phyloP scores from a whole-genome alignment of 2,797 vertebrate species.

The Scarus forsteni region DNA sequence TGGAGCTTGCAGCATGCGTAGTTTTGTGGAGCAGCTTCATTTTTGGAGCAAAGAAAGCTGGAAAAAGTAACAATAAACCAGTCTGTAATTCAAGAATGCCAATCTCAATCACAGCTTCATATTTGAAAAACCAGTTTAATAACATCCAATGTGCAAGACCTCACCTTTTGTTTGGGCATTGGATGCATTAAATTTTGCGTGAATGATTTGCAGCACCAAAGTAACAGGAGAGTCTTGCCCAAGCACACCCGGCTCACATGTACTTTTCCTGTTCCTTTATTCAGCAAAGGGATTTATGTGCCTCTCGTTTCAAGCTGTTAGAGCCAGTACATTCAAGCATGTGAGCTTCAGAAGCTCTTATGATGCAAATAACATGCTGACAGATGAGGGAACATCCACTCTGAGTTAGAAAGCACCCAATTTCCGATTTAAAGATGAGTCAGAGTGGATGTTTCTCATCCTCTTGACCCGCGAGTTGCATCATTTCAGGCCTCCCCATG shows the following conservation, averaged over 20 bases:
- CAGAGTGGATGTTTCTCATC: conserved; percentile 66
- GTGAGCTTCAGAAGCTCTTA: conserved; percentile 67
- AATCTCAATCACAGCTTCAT: conserved; percentile 40
- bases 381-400: conserved; percentile 66
- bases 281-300: conserved; percentile 38
- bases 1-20: conserved; percentile 24
- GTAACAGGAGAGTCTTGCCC: conserved; percentile 45
- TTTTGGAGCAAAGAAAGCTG: conserved; percentile 38
- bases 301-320: conserved; percentile 60
- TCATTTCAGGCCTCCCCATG: conserved; percentile 75
- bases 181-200: conserved; percentile 9
- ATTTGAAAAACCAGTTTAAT: conserved; percentile 43
- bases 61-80: conserved; percentile 27
- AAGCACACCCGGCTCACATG: conserved; percentile 18
- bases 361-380: conserved; percentile 78
- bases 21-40: conserved; percentile 18
- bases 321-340: conserved; percentile 61
- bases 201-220: conserved; percentile 25
- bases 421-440: conserved; percentile 7
- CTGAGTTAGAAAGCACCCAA: conserved; percentile 8
- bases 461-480: conserved; percentile 72
- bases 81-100: conserved; percentile 38
- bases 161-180: conserved; percentile 15
- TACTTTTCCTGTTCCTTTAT: conserved; percentile 21
- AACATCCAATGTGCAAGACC: conserved; percentile 25